These are phyloP conservation scores for Siderastrea radians DNA, from an alignment of 92 coral and sea anemone genomes.

Conservation along the genomic window DNA sequence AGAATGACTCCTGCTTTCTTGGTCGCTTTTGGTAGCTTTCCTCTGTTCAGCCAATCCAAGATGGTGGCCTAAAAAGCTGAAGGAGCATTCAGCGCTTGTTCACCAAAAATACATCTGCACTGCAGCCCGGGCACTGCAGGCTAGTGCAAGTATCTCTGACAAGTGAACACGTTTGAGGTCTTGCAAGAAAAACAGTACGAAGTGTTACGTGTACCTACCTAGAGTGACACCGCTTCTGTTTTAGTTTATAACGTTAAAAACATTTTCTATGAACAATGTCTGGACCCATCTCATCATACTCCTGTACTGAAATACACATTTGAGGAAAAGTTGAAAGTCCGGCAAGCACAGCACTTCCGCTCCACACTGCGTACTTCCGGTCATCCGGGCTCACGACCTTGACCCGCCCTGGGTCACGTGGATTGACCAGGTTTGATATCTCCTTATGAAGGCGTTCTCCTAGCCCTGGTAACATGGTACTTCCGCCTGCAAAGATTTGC, in stretches of 20 bases:
- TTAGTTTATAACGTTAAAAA: constrained; percentile 44
- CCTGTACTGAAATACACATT: constrained; percentile 91
- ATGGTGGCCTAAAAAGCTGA: too few relatives aligned
- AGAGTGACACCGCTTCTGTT: neutral
- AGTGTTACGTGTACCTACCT: neutral
- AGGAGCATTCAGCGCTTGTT: too few relatives aligned
- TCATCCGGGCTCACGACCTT: constrained; percentile 83
- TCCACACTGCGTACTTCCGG: constrained; percentile 92
- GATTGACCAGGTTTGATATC: constrained; percentile 77
- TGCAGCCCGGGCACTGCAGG: too few relatives aligned
- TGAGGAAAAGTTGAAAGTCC: constrained; percentile 86
- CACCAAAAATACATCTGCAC: too few relatives aligned
- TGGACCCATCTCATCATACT: constrained; percentile 97
- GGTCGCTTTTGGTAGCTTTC: too few relatives aligned
- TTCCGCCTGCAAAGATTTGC: constrained; percentile 75
- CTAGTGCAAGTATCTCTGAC: too few relatives aligned
- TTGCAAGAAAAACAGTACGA: too few relatives aligned
- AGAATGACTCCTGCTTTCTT: too few relatives aligned
- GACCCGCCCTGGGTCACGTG: constrained; percentile 82
- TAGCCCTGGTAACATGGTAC: constrained; percentile 92
- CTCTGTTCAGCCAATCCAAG: too few relatives aligned
- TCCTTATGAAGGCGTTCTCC: constrained; percentile 88
- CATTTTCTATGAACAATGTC: constrained; percentile 95
- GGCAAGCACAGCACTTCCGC: constrained; percentile 93
- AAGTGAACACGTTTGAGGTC: too few relatives aligned